phyloP scores from a whole-genome alignment of 35 echinoderm and acorn worm species.

The Patiria miniata region DNA sequence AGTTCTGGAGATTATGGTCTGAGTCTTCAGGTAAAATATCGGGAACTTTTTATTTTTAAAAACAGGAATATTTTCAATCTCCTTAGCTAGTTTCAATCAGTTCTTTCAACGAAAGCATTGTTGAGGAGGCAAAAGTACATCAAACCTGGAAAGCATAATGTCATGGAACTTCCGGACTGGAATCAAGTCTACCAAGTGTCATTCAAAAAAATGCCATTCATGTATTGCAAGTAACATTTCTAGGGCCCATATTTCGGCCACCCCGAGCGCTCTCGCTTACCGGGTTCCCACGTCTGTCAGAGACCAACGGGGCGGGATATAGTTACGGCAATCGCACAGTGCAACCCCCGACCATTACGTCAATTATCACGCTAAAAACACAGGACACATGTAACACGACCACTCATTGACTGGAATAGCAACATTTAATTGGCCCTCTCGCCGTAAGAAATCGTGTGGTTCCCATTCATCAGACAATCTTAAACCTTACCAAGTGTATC shows the following conservation, averaged over 20 bases:
- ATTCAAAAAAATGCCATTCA: background rate
- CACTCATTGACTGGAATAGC: constrained; percentile 21
- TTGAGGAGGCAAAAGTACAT: too few relatives aligned
- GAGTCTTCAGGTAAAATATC: too few relatives aligned
- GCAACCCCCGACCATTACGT: background rate
- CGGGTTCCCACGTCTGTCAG: background rate
- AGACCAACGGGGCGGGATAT: background rate
- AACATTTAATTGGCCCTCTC: constrained; percentile 29
- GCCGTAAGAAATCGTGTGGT: background rate
- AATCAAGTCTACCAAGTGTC: background rate
- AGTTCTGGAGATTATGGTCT: too few relatives aligned
- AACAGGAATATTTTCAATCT: too few relatives aligned
- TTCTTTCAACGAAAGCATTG: too few relatives aligned
- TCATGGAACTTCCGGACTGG: too few relatives aligned
- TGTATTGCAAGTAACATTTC: too few relatives aligned
- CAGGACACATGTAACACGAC: constrained; percentile 8
- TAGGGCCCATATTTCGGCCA: background rate
- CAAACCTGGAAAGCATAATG: too few relatives aligned
- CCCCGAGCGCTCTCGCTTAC: background rate
- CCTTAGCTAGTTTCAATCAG: too few relatives aligned
- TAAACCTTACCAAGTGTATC: background rate
- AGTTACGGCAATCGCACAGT: background rate
- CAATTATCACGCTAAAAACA: background rate
- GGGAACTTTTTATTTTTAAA: too few relatives aligned
- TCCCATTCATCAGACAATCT: background rate